Evolutionary conservation across 2,888 invertebrate species (phyloP), one percentile per base, ranked within the genome.

Genomic region (Oasisia sp.): DNA sequence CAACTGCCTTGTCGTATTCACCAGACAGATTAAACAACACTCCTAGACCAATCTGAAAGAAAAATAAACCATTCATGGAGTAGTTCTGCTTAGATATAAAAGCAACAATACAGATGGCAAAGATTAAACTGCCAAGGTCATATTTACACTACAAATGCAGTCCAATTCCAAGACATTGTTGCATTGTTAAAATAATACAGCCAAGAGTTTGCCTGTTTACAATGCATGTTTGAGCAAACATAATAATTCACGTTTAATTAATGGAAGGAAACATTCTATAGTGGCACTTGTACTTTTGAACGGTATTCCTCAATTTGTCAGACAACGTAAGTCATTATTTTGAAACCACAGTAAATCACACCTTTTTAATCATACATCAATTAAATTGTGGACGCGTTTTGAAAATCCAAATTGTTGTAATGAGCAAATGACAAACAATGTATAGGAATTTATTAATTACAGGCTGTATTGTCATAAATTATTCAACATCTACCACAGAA

Each of bases 1-100:
- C 99, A 0, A 98, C 98, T 27, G 99, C 99, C 97, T 99, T 99
- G 94, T 98, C 98, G 96, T 98, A 99, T 95, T 99, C 99, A 38
- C 98, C 98, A 89, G 98, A 98, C 89, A 99, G 97, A 96, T 99
- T 99, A 95, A 99, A 99, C 89, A 99, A 97, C 32, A 99, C 98
- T 4, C 99, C 99, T 32, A 99, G 97, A 91, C 98, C 99, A 97
- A 98, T 98, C 96, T 96, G 94, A 11, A 94, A 93, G 56, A 74
- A 56, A 50, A 74, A 27, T n/a, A 27, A 74, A n/a, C 74, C 14
- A 7, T 27, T 19, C 14, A 74, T n/a, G 27, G n/a, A 74, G 74
- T 74, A 3, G 74, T 74, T 74, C 27, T 74, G 27, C 27, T 74
- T 74, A 74, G 27, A 19, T 74, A 74, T 27, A 19, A 74, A 19